Conservation (phyloP, 2,113 vertebrate genomes). For the Chionodraco myersi region DNA sequence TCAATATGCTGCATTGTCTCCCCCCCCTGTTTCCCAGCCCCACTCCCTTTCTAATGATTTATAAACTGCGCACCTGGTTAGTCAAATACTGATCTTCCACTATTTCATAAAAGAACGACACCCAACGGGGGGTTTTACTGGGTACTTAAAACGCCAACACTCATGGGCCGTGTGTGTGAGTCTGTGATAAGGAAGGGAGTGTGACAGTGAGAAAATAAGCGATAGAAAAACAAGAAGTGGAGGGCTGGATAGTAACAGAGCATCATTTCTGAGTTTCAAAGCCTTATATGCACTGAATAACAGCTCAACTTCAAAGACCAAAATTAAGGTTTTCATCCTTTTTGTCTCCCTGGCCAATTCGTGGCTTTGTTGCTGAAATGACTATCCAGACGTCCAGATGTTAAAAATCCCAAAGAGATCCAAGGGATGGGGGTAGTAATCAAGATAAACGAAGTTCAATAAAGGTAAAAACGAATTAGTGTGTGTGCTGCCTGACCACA, state of each 20-base stretch:
- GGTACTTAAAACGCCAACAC: slow-evolving; percentile 32
- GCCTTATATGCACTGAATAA: slow-evolving; percentile 57
- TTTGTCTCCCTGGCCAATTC: slow-evolving; percentile 54
- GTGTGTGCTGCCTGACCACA: slow-evolving; percentile 22
- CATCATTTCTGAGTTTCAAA: slow-evolving; percentile 19
- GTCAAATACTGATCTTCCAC: slow-evolving; percentile 40
- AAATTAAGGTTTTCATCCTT: slow-evolving; percentile 50
- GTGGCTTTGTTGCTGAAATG: slow-evolving; percentile 48
- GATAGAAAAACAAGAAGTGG: slow-evolving; percentile 49
- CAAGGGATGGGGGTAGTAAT: slow-evolving; percentile 38
- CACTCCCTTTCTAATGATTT: slow-evolving; percentile 39
- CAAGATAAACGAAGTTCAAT: slow-evolving; percentile 42
- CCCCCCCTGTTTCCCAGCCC: slow-evolving; percentile 40
- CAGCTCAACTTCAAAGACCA: slow-evolving; percentile 26
- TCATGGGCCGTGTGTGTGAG: slow-evolving; percentile 40
- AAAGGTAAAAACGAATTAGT: slow-evolving; percentile 40
- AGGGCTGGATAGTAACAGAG: slow-evolving; percentile 30
- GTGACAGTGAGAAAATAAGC: slow-evolving; percentile 46
- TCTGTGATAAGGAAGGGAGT: slow-evolving; percentile 56
- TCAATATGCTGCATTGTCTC: slow-evolving; percentile 59
- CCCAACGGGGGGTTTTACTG: slow-evolving; percentile 29
- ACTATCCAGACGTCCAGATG: slow-evolving; percentile 57
- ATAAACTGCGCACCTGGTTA: slow-evolving; percentile 48
- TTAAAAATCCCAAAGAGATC: slow-evolving; percentile 59
- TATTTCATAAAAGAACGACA: slow-evolving; percentile 36